Conservation (phyloP, 2,888 invertebrate genomes). For the Auanema freiburgensis region DNA sequence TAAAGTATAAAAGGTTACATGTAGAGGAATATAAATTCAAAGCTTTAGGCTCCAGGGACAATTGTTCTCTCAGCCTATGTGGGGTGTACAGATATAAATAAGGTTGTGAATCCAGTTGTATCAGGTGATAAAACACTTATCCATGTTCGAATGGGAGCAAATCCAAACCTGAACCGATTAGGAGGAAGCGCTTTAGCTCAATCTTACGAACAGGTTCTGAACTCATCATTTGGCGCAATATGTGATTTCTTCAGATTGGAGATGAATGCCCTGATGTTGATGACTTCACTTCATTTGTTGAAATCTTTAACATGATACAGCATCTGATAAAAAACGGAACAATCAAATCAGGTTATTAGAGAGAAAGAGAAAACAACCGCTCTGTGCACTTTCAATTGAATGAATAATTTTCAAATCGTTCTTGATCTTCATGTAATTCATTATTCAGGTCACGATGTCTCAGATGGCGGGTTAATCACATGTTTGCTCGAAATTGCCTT, state of each 20-base stretch:
- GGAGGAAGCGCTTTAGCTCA: constrained; percentile 93
- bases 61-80: constrained; percentile 94
- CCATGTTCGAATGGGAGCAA: constrained; percentile 77
- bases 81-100: constrained; percentile 85
- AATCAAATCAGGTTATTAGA: constrained; percentile 33
- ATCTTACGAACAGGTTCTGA: constrained; percentile 76
- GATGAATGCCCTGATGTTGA: constrained; percentile 80
- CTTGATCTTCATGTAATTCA: background rate
- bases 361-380: background rate
- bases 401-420: background rate
- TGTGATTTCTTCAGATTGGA: constrained; percentile 70
- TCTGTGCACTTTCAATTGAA: constrained; percentile 12
- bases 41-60: constrained; percentile 74
- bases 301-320: constrained; percentile 83
- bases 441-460: constrained; percentile 88
- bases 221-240: too few relatives aligned
- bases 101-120: constrained; percentile 77
- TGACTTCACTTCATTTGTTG: constrained; percentile 73
- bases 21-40: background rate
- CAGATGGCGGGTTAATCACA: constrained; percentile 90
- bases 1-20: constrained; percentile 21
- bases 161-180: constrained; percentile 70
- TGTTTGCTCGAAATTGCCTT: constrained; percentile 94
- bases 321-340: constrained; percentile 67
- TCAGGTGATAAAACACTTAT: constrained; percentile 71